Conservation (phyloP, 1,140 invertebrate species). For the Pogonognathellus flavescens region DNA sequence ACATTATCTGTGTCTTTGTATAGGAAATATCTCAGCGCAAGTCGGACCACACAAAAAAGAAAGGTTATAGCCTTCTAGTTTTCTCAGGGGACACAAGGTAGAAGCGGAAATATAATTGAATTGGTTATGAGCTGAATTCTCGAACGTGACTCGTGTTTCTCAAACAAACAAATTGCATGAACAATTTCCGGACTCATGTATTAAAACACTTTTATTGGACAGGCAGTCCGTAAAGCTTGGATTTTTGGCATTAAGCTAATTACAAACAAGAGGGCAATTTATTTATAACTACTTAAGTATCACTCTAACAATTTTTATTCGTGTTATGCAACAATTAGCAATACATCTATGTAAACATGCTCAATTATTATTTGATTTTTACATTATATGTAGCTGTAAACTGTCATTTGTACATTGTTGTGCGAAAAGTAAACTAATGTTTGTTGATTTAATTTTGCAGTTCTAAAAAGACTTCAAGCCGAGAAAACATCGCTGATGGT, state of each 20-base stretch:
- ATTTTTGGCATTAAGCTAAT: conserved; percentile 15
- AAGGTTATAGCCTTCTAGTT: conserved; percentile 19
- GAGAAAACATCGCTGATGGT: conserved; percentile 59
- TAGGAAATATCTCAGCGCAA: too few relatives aligned
- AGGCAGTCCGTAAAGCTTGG: neutral
- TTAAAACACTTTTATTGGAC: neutral
- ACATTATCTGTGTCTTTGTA: too few relatives aligned
- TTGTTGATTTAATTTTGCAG: neutral
- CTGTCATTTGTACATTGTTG: too few relatives aligned
- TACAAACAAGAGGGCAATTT: neutral
- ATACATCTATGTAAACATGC: too few relatives aligned
- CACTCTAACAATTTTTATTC: neutral
- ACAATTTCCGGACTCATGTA: conserved; percentile 21
- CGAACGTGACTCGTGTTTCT: conserved; percentile 27
- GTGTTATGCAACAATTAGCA: neutral
- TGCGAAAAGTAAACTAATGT: too few relatives aligned
- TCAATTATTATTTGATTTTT: too few relatives aligned
- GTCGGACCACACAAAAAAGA: neutral
- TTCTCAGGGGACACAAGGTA: conserved; percentile 14
- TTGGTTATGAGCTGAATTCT: neutral
- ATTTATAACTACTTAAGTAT: neutral
- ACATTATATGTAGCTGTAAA: too few relatives aligned
- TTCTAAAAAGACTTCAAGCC: conserved; percentile 54
- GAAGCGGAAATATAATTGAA: conserved; percentile 33
- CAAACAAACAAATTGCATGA: neutral